These are phyloP conservation scores for human DNA, from an alignment of 2,113 vertebrate genomes.

Conservation along the genomic window DNA sequence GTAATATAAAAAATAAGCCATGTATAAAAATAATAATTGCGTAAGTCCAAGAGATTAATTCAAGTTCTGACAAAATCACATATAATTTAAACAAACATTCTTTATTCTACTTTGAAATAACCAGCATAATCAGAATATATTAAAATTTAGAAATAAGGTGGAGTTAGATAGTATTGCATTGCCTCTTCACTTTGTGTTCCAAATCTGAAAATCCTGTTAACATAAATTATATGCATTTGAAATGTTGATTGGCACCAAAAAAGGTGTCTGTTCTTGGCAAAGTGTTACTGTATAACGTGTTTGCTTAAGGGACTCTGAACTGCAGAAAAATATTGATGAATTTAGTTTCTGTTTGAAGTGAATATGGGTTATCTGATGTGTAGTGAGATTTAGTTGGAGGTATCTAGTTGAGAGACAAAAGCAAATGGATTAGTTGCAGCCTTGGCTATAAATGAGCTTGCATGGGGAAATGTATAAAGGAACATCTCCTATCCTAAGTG, in stretches of 20 bases:
- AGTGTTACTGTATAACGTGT: neutral
- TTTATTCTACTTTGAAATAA: slow-evolving; percentile 28
- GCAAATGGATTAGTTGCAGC: neutral
- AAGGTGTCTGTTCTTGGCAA: neutral
- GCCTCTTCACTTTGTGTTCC: neutral
- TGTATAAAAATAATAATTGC: slow-evolving; percentile 33
- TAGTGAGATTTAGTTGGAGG: neutral
- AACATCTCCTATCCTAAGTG: neutral
- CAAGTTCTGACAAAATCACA: slow-evolving; percentile 41
- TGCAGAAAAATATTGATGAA: neutral
- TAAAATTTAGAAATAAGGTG: neutral
- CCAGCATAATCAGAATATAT: neutral
- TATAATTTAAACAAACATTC: slow-evolving; percentile 22
- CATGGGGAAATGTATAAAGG: neutral
- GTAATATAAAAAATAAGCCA: slow-evolving; percentile 12
- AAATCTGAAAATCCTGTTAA: neutral
- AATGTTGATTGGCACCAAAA: neutral
- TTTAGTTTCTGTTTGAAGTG: slow-evolving; percentile 28
- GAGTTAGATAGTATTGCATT: neutral
- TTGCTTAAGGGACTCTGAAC: neutral
- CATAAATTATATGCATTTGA: neutral
- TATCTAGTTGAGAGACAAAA: neutral
- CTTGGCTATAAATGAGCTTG: neutral
- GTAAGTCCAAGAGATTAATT: slow-evolving; percentile 11
- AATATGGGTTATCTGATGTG: neutral